Evolutionary conservation across 30 jellyfish, hydroid and myxozoan genomes (phyloP).

Genomic region (Cassiopea andromeda): DNA sequence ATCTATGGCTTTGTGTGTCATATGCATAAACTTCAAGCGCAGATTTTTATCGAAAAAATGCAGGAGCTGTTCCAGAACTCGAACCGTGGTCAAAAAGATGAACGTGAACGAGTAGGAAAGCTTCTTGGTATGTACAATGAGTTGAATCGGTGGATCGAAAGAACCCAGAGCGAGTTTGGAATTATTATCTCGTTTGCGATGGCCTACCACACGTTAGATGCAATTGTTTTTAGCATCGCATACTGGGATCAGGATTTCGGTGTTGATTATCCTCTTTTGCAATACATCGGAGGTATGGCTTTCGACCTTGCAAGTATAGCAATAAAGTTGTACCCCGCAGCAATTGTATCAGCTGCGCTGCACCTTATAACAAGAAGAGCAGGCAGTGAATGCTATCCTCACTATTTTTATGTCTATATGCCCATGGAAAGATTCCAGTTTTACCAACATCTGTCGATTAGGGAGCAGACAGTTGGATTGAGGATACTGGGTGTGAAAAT

Average conservation of each 20-base stretch:
- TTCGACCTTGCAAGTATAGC: slow-evolving; percentile 80
- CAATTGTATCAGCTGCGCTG: slow-evolving; percentile 67
- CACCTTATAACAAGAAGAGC: slow-evolving; percentile 61
- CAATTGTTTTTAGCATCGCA: slow-evolving; percentile 73
- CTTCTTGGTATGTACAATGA: slow-evolving; percentile 72
- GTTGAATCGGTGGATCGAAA: slow-evolving; percentile 75
- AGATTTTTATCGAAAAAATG: slow-evolving; percentile 50
- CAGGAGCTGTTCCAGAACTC: slow-evolving; percentile 53
- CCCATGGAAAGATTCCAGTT: slow-evolving; percentile 75
- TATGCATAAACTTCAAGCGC: slow-evolving; percentile 65
- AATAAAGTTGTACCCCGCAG: slow-evolving; percentile 83
- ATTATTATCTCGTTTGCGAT: slow-evolving; percentile 80
- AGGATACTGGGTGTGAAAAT: slow-evolving; percentile 79
- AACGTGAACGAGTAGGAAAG: slow-evolving; percentile 38
- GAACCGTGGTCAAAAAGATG: slow-evolving; percentile 39
- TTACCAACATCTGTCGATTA: slow-evolving; percentile 57
- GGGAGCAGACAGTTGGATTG: slow-evolving; percentile 72
- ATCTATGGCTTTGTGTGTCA: slow-evolving; percentile 84
- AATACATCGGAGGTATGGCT: slow-evolving; percentile 69
- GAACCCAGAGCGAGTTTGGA: slow-evolving; percentile 77
- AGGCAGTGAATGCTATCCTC: slow-evolving; percentile 69
- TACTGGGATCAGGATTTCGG: slow-evolving; percentile 76
- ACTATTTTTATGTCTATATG: slow-evolving; percentile 20
- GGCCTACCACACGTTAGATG: slow-evolving; percentile 78
- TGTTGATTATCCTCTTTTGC: slow-evolving; percentile 58